These are phyloP conservation scores for Zaprionus camerounensis DNA, from an alignment of 1,140 invertebrate species.

Conservation along the genomic window DNA sequence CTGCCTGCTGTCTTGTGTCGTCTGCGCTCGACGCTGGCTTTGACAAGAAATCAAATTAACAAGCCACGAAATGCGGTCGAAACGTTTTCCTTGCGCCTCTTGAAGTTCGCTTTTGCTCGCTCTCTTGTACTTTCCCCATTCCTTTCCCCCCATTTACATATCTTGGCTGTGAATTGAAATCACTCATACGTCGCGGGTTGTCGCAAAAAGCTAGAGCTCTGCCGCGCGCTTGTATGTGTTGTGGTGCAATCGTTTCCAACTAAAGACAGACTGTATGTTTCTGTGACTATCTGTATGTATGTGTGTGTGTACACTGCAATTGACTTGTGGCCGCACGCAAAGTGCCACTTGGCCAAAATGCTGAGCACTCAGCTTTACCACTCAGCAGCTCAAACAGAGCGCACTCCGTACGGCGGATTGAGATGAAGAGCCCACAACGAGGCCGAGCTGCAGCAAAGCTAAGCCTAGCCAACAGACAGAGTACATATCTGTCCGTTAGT, in stretches of 20 bases:
- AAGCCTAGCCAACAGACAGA: neutral
- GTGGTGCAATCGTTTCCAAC: slow-evolving; percentile 21
- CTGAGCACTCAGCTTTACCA: slow-evolving; percentile 42
- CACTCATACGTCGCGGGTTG: slow-evolving; percentile 60
- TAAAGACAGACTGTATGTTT: slow-evolving; percentile 11
- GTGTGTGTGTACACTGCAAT: slow-evolving; percentile 45
- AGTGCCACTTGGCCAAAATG: slow-evolving; percentile 70
- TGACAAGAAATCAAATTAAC: slow-evolving; percentile 77
- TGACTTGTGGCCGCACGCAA: slow-evolving; percentile 60
- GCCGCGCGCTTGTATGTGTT: slow-evolving; percentile 20
- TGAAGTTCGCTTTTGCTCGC: neutral
- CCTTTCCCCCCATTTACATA: slow-evolving; percentile 24
- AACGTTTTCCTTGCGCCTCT: slow-evolving; percentile 43
- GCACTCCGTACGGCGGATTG: neutral
- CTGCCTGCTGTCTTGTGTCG: slow-evolving; percentile 31
- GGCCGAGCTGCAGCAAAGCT: neutral
- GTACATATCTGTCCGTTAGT: neutral
- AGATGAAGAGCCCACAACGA: slow-evolving; percentile 1
- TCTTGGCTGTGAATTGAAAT: slow-evolving; percentile 40
- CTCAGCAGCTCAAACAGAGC: slow-evolving; percentile 32
- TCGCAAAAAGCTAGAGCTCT: slow-evolving; percentile 22
- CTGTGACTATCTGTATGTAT: slow-evolving; percentile 1
- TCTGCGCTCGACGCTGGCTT: slow-evolving; percentile 54
- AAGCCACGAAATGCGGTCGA: slow-evolving; percentile 58
- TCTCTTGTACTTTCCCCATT: neutral